These are phyloP conservation scores for Grantiella picta DNA, from an alignment of 2,113 vertebrate genomes.

Conservation along the genomic window DNA sequence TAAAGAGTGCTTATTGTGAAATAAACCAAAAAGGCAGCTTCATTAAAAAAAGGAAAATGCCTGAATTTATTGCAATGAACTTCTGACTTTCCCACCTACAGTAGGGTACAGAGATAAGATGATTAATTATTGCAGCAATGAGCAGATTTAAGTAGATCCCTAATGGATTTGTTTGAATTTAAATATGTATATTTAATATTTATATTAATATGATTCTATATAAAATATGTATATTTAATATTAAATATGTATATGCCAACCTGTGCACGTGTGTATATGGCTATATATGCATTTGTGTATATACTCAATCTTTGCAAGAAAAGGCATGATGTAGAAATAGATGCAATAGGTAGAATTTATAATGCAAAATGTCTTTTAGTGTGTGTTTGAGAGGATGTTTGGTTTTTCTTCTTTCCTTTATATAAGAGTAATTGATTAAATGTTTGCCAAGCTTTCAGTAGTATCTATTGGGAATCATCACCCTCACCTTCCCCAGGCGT, in stretches of 20 bases:
- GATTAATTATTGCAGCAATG: conserved; percentile 23
- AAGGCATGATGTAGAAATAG: neutral
- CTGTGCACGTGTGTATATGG: neutral
- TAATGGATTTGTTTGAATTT: conserved; percentile 22
- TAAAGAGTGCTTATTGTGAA: conserved; percentile 13
- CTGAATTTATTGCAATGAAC: conserved; percentile 22
- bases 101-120: neutral
- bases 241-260: neutral
- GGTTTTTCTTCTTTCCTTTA: conserved; percentile 17
- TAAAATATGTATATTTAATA: too few species aligned
- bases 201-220: too few species aligned
- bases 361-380: conserved; percentile 36
- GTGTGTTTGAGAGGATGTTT: conserved; percentile 23
- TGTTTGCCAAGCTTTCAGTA: conserved; percentile 63
- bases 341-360: conserved; percentile 40
- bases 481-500: neutral
- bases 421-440: conserved; percentile 57
- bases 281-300: neutral
- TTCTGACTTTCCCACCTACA: conserved; percentile 21
- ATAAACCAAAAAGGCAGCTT: neutral
- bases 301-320: conserved; percentile 4
- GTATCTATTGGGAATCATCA: conserved; percentile 56
- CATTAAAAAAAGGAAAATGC: neutral
- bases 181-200: neutral
- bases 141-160: conserved; percentile 4